Conservation (phyloP, 2,888 invertebrate species). For the Leucania comma region DNA sequence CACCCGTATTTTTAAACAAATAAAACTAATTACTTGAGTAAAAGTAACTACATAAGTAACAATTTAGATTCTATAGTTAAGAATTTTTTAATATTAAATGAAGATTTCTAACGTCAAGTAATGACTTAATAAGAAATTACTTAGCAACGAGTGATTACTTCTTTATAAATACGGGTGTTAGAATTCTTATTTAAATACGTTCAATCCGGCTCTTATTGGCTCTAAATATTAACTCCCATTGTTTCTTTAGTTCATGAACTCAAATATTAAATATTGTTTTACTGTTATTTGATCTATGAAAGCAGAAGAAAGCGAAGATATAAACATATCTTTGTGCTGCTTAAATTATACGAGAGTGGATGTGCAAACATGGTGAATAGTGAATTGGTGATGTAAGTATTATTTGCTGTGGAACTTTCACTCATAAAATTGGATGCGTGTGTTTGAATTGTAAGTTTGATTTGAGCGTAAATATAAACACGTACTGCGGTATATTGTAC, state of each 20-base stretch:
- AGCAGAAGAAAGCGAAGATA: constrained; percentile 49
- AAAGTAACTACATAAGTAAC: no score
- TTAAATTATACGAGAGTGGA: constrained; percentile 19
- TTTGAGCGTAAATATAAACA: no score
- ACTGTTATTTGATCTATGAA: constrained; percentile 16
- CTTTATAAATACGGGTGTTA: no score
- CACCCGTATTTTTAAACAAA: no score
- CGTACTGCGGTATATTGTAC: no score
- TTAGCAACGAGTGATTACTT: no score
- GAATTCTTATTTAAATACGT: constrained; percentile 1
- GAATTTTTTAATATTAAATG: no score
- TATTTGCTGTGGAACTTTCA: constrained; percentile 38
- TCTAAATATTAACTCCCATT: constrained; percentile 16
- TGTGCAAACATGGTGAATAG: constrained; percentile 24
- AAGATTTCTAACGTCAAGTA: no score
- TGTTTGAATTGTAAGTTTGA: no score
- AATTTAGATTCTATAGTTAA: no score
- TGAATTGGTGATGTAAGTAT: not conserved
- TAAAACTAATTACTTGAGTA: no score
- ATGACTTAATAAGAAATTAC: no score
- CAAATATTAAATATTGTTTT: constrained; percentile 13
- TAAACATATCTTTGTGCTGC: constrained; percentile 28
- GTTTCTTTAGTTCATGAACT: not conserved
- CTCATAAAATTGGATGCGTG: constrained; percentile 4
- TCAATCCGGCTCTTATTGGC: not conserved